Evolutionary conservation across 1,140 invertebrate genomes (phyloP).

Genomic region (Asobara japonica): DNA sequence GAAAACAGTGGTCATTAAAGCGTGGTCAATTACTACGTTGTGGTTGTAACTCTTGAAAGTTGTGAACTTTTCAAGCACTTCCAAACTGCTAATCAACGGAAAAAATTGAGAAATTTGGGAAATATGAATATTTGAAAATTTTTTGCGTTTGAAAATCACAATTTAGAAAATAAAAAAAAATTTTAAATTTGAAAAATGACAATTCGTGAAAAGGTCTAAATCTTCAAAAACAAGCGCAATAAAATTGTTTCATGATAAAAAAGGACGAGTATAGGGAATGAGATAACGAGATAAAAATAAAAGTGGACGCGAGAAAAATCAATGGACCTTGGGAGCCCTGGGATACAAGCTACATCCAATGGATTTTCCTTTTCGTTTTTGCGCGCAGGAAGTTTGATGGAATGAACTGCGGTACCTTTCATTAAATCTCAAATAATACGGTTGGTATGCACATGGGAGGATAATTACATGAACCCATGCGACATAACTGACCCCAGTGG

Average conservation of each 20-base stretch:
- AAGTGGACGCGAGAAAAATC: no score
- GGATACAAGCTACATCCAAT: constrained; percentile 29
- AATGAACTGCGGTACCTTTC: not conserved
- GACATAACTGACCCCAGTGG: not conserved
- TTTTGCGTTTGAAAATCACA: no score
- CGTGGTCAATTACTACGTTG: constrained; percentile 10
- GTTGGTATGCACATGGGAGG: not conserved
- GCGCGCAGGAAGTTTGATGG: constrained; percentile 19
- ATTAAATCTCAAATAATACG: constrained; percentile 1
- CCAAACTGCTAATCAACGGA: no score
- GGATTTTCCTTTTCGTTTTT: constrained; percentile 24
- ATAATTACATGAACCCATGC: not conserved
- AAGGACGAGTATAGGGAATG: not conserved
- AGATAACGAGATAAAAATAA: no score
- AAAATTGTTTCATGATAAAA: no score
- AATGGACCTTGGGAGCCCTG: constrained; percentile 29
- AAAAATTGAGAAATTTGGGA: constrained; percentile 4
- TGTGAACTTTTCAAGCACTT: not conserved
- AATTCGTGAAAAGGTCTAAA: no score
- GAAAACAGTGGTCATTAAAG: not conserved
- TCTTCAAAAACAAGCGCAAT: no score
- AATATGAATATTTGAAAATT: no score
- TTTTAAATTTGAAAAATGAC: no score
- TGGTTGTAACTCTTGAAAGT: no score
- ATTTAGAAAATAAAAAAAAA: no score